Percentiles rank a stretch among this genome's conserved stretches.
Conservation (phyloP, 2,888 invertebrate genomes). For the Plagodis dolabraria region DNA sequence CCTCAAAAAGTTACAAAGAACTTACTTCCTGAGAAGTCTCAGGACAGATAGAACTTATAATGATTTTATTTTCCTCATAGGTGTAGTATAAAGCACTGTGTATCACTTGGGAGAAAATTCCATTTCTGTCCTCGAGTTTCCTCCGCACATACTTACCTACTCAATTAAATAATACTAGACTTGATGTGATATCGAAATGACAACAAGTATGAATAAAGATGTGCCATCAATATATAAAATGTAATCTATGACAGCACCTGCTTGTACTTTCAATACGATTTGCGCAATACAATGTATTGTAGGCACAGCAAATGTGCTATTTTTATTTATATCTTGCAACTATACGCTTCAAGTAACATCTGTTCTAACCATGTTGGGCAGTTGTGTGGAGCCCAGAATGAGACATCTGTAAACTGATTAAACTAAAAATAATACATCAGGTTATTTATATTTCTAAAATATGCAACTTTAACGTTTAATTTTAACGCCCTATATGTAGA, state of each 20-base stretch:
- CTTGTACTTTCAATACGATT: conserved; percentile 9
- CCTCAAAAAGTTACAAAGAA: no score
- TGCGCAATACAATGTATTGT: conserved; percentile 16
- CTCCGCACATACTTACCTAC: neutral
- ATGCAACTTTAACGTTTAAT: no score
- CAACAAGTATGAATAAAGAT: conserved; percentile 6
- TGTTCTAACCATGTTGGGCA: conserved; percentile 24
- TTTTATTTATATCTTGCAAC: conserved; percentile 22
- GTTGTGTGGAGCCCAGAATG: conserved; percentile 11
- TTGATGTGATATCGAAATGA: neutral
- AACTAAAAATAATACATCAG: conserved; percentile 1
- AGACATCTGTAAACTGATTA: conserved; percentile 12
- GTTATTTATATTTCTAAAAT: conserved; percentile 2
- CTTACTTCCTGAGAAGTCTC: no score
- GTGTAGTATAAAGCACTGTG: no score
- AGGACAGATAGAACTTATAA: no score
- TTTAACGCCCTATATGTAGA: no score
- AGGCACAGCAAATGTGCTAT: conserved; percentile 9
- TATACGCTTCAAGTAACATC: conserved; percentile 26
- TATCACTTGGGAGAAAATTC: no score
- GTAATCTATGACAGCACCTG: conserved; percentile 16
- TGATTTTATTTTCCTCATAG: no score
- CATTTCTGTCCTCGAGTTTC: no score
- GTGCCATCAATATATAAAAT: conserved; percentile 2
- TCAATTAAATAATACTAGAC: neutral